A percentile compares a stretch with the other conserved stretches of the same genome.
These are phyloP conservation scores for Tragelaphus scriptus DNA, from an alignment of 2,113 vertebrate genomes.

Conservation along the genomic window DNA sequence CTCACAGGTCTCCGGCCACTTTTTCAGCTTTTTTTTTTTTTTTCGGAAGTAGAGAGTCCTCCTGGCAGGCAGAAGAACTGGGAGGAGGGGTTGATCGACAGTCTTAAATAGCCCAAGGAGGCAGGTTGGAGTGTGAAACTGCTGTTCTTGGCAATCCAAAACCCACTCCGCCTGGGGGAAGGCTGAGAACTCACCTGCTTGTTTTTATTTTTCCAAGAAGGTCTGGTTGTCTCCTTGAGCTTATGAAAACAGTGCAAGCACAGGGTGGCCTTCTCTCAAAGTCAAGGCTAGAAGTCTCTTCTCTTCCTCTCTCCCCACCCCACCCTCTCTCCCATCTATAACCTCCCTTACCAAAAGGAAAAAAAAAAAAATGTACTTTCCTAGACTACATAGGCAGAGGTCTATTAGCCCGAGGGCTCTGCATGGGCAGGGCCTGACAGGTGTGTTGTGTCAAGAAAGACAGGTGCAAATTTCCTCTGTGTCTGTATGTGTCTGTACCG, in stretches of 20 bases:
- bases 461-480: conserved; percentile 86
- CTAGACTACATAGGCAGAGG: conserved; percentile 58
- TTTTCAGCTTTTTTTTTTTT: neutral
- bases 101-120: conserved; percentile 41
- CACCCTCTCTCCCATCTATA: neutral
- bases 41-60: conserved; percentile 19
- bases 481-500: conserved; percentile 79
- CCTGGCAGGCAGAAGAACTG: neutral
- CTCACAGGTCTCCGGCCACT: neutral
- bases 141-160: conserved; percentile 64
- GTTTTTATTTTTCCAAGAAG: conserved; percentile 72
- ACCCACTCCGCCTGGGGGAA: conserved; percentile 55
- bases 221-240: conserved; percentile 63
- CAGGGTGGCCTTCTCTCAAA: conserved; percentile 50
- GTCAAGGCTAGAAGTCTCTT: conserved; percentile 51
- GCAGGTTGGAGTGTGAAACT: conserved; percentile 30
- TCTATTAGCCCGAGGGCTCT: conserved; percentile 49
- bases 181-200: conserved; percentile 67
- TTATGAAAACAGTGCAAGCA: conserved; percentile 50
- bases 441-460: conserved; percentile 87
- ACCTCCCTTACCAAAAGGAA: neutral
- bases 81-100: neutral
- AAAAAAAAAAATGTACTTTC: conserved; percentile 46
- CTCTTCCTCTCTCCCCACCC: neutral
- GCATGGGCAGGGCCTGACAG: conserved; percentile 84